Evolutionary conservation across 37 sponge, comb jelly and placozoan species (phyloP).

Genomic region (Lycopodina hypogea): DNA sequence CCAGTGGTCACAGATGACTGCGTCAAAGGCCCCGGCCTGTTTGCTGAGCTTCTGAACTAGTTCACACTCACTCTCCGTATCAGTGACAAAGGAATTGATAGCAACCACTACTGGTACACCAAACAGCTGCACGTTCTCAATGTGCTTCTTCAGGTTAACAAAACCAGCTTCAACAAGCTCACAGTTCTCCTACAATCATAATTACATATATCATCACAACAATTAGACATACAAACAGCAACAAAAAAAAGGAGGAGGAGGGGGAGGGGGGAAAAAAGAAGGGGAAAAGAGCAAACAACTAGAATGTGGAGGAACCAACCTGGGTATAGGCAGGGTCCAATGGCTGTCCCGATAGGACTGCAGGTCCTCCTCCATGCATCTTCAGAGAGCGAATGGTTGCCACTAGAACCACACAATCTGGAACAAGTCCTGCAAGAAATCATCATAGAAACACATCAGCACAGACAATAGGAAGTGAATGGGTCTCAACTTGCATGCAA

Average conservation of each 20-base stretch:
- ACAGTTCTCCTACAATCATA: slow-evolving; percentile 49
- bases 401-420: slow-evolving; percentile 94
- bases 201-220: not conserved
- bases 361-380: slow-evolving; percentile 99
- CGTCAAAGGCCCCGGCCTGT: slow-evolving; percentile 84
- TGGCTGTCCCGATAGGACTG: slow-evolving; percentile 82
- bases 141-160: slow-evolving; percentile 85
- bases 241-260: not conserved
- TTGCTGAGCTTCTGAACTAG: slow-evolving; percentile 64
- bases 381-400: slow-evolving; percentile 95
- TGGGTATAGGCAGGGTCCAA: slow-evolving; percentile 76
- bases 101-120: slow-evolving; percentile 95
- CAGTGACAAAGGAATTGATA: slow-evolving; percentile 82
- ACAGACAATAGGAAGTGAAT: not conserved
- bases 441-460: not conserved
- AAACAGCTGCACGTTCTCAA: slow-evolving; percentile 86
- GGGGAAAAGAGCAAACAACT: not conserved
- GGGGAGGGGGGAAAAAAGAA: not conserved
- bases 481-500: not conserved
- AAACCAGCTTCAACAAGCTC: slow-evolving; percentile 69
- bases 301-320: slow-evolving; percentile 3
- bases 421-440: slow-evolving; percentile 70
- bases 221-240: not conserved
- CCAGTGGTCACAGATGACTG: slow-evolving; percentile 92
- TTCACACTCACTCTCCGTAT: slow-evolving; percentile 78